Percentiles rank a stretch among this genome's conserved stretches.
phyloP scores from a whole-genome alignment of 2,888 invertebrate species.

The Arrhopalites spinosus region DNA sequence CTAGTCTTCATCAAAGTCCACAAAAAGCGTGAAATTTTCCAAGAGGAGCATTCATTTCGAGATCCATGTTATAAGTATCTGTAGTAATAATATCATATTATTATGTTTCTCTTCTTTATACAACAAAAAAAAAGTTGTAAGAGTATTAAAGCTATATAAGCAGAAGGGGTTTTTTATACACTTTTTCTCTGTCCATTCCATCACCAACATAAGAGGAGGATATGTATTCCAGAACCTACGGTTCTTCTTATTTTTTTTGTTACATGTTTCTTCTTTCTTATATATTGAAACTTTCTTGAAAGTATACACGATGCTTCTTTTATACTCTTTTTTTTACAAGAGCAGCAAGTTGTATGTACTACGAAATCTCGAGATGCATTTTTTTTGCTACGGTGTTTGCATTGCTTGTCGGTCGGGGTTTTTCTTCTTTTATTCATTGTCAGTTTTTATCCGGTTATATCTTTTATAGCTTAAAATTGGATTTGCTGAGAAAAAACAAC shows the following conservation, averaged over 20 bases:
- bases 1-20: conserved; percentile 1
- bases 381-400: background rate
- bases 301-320: background rate
- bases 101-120: background rate
- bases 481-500: conserved; percentile 15
- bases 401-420: background rate
- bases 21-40: conserved; percentile 19
- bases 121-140: background rate
- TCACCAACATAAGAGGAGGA: background rate
- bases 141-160: background rate
- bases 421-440: conserved; percentile 1
- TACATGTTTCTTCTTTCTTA: no score
- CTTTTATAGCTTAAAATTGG: conserved; percentile 13
- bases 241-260: no score
- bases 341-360: background rate
- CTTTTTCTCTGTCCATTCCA: no score
- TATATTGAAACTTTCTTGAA: no score
- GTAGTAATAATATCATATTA: background rate
- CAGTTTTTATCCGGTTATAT: conserved; percentile 13
- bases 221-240: no score
- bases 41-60: background rate
- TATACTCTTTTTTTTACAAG: background rate
- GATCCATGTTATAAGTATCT: background rate
- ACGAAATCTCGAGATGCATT: background rate
- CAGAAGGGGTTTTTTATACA: background rate